Percentiles rank a stretch among this genome's conserved stretches.
Evolutionary conservation across 2,888 invertebrate species (phyloP).

Genomic region (Eulithis testata): DNA sequence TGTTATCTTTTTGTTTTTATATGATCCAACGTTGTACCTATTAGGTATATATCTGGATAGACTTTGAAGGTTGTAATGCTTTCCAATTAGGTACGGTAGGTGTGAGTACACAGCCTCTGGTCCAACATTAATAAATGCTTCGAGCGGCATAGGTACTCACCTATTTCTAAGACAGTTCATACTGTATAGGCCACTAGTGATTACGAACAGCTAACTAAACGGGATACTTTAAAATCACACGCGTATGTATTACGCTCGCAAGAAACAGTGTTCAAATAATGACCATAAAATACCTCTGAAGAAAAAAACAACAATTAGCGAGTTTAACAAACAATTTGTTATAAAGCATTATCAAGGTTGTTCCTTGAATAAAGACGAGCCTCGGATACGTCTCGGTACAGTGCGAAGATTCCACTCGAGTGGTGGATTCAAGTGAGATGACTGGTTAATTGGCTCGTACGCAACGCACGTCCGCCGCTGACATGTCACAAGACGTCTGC

Average conservation of each 20-base stretch:
- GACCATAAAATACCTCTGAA: conserved; percentile 41
- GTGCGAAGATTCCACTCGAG: conserved; percentile 60
- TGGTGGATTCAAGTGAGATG: conserved; percentile 65
- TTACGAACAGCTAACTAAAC: neutral
- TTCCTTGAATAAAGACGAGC: conserved; percentile 72
- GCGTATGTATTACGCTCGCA: conserved; percentile 30
- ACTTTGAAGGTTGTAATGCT: neutral
- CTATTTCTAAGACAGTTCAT: neutral
- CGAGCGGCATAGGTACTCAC: neutral
- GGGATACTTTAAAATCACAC: conserved; percentile 10
- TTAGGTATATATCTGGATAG: neutral
- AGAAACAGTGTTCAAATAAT: conserved; percentile 39
- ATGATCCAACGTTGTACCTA: too few relatives aligned
- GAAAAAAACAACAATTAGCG: conserved; percentile 61
- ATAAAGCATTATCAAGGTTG: conserved; percentile 69
- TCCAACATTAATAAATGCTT: too few relatives aligned
- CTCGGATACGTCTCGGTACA: conserved; percentile 59
- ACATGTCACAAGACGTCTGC: conserved; percentile 83
- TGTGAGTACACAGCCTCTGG: neutral
- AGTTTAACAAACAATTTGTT: conserved; percentile 65
- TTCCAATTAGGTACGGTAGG: conserved; percentile 7
- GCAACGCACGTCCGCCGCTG: conserved; percentile 76
- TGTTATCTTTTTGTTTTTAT: conserved; percentile 43
- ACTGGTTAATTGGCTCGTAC: conserved; percentile 80
- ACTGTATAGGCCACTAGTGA: neutral